phyloP scores from a whole-genome alignment of 2,888 invertebrate species.

The Plebejus argus region DNA sequence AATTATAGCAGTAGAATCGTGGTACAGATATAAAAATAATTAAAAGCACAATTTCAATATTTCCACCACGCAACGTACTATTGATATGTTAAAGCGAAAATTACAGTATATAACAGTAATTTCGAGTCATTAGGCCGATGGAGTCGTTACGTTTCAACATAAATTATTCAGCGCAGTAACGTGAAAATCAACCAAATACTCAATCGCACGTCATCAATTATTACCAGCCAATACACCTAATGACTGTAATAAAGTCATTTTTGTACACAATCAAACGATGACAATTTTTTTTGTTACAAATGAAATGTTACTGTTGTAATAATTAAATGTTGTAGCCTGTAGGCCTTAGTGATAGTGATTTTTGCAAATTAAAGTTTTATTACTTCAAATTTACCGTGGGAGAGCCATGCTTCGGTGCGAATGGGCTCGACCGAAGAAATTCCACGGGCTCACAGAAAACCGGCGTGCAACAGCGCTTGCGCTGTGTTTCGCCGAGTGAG shows the following conservation, averaged over 20 bases:
- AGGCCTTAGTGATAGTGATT: not conserved
- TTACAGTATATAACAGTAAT: constrained; percentile 13
- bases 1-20: not conserved
- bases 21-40: too few species aligned
- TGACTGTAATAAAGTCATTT: constrained; percentile 7
- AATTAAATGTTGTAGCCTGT: not conserved
- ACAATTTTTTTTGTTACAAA: not conserved
- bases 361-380: not conserved
- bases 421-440: too few species aligned
- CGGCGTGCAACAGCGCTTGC: too few species aligned
- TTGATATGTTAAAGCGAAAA: constrained; percentile 9
- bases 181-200: constrained; percentile 17
- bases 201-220: constrained; percentile 3
- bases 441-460: too few species aligned
- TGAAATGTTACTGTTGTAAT: not conserved
- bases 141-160: not conserved
- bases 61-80: not conserved
- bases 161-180: constrained; percentile 11
- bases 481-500: too few species aligned
- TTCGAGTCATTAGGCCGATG: constrained; percentile 7
- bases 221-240: not conserved
- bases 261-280: not conserved
- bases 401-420: too few species aligned
- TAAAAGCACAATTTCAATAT: not conserved
- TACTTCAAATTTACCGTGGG: too few species aligned